Conservation (phyloP, 1,140 invertebrate species). For the Heliconius himera region DNA sequence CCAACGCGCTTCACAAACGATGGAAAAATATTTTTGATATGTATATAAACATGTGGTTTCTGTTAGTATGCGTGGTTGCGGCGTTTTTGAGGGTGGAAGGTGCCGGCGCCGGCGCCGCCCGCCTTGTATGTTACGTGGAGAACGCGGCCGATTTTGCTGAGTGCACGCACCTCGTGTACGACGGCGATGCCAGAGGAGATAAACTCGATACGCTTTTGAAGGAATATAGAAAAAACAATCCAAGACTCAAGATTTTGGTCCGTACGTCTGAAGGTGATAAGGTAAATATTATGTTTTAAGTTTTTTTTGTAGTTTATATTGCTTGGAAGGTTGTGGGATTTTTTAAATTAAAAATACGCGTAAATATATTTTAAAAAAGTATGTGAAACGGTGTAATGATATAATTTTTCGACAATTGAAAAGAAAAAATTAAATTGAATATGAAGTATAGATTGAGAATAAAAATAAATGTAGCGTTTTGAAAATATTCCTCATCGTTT, state of each 20-base stretch:
- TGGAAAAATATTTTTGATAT: slow-evolving; percentile 40
- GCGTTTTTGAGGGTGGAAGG: slow-evolving; percentile 52
- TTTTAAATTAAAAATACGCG: background rate
- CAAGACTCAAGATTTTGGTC: slow-evolving; percentile 74
- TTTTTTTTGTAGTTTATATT: background rate
- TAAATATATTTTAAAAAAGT: too few species aligned
- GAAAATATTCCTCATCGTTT: too few species aligned
- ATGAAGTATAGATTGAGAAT: too few species aligned
- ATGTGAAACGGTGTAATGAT: too few species aligned
- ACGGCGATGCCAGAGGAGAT: slow-evolving; percentile 71
- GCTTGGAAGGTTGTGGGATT: too few species aligned
- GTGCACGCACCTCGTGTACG: slow-evolving; percentile 80
- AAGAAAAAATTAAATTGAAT: too few species aligned
- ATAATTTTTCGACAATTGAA: too few species aligned
- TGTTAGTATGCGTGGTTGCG: slow-evolving; percentile 60
- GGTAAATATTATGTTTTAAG: slow-evolving; percentile 47
- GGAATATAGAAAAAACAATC: slow-evolving; percentile 75
- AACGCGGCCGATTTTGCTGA: slow-evolving; percentile 61
- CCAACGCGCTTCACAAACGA: slow-evolving; percentile 65
- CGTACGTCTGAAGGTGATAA: slow-evolving; percentile 73
- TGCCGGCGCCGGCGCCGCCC: slow-evolving; percentile 75
- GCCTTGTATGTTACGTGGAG: slow-evolving; percentile 77
- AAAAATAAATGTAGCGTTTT: too few species aligned
- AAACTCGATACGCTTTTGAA: slow-evolving; percentile 71
- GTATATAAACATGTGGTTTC: slow-evolving; percentile 59